Evolutionary conservation across 1,140 invertebrate genomes (phyloP).

Genomic region (Bombyx mandarina): DNA sequence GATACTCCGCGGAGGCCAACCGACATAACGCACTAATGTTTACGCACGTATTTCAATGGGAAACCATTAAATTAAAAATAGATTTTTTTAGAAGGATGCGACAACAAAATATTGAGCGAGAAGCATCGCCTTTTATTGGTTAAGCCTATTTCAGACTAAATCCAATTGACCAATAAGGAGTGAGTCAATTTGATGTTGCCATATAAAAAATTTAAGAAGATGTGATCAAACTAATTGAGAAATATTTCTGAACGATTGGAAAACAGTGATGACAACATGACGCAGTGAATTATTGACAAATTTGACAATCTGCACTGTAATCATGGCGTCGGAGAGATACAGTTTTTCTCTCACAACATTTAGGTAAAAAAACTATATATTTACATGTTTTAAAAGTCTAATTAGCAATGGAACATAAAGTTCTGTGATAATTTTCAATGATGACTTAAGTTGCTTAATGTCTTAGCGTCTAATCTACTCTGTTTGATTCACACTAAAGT

Average conservation of each 20-base stretch:
- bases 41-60: constrained; percentile 13
- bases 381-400: constrained; percentile 16
- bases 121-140: constrained; percentile 30
- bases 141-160: background rate
- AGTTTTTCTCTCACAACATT: constrained; percentile 99
- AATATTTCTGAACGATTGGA: background rate
- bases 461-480: too few relatives aligned
- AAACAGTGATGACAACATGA: background rate
- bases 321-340: constrained; percentile 96
- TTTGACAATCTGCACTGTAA: constrained; percentile 70
- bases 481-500: background rate
- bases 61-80: constrained; percentile 43
- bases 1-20: constrained; percentile 39
- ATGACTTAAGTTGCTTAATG: too few relatives aligned
- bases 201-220: background rate
- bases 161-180: constrained; percentile 19
- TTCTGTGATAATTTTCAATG: too few relatives aligned
- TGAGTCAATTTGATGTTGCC: background rate
- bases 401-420: background rate
- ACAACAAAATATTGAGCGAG: constrained; percentile 58
- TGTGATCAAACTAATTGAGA: background rate
- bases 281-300: constrained; percentile 9
- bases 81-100: constrained; percentile 22
- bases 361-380: constrained; percentile 77
- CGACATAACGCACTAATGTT: constrained; percentile 30